phyloP scores from a whole-genome alignment of 2,113 vertebrate species.

The Hypocryptadius cinnamomeus region DNA sequence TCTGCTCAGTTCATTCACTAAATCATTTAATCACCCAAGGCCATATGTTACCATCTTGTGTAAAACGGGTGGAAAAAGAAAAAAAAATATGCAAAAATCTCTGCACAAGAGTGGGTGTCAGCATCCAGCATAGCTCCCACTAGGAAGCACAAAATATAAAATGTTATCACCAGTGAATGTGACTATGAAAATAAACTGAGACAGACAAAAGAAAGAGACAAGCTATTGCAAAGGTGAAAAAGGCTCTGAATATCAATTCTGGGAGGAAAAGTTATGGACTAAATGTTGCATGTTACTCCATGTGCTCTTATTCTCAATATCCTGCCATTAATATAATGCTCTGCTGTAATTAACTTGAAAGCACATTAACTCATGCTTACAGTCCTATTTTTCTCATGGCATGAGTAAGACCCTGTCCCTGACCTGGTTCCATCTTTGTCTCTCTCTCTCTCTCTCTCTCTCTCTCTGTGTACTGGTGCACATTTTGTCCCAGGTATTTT shows the following conservation, averaged over 20 bases:
- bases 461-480: background rate
- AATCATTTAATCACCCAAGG: slow-evolving; percentile 67
- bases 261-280: background rate
- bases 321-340: background rate
- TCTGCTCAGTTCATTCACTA: slow-evolving; percentile 66
- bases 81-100: slow-evolving; percentile 43
- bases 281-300: background rate
- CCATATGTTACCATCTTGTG: slow-evolving; percentile 67
- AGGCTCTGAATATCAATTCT: background rate
- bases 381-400: background rate
- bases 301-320: background rate
- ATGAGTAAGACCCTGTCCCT: background rate
- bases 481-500: slow-evolving; percentile 32
- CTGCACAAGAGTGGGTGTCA: slow-evolving; percentile 56
- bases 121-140: slow-evolving; percentile 54
- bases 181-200: slow-evolving; percentile 3
- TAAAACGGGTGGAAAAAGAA: slow-evolving; percentile 49
- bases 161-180: slow-evolving; percentile 30
- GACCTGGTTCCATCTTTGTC: background rate
- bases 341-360: background rate
- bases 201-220: slow-evolving; percentile 29
- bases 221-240: background rate
- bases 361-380: background rate
- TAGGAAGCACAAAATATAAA: slow-evolving; percentile 48
- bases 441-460: background rate